Evolutionary conservation across 2,888 invertebrate species (phyloP).

Genomic region (Steromphala cineraria): DNA sequence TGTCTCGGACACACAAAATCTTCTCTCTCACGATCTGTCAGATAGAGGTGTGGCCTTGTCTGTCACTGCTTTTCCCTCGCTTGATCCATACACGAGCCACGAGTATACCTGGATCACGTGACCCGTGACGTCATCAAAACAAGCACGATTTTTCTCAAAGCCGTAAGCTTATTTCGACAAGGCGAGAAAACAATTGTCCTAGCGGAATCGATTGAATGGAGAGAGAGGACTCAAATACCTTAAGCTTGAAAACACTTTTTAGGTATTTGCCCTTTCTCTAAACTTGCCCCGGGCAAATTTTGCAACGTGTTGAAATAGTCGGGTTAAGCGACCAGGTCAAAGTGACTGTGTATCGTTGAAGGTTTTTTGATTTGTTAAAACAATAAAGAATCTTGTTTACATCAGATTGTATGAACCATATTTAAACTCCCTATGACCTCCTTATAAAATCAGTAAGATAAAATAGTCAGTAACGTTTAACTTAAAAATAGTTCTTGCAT

Average conservation of each 20-base stretch:
- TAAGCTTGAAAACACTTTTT: neutral
- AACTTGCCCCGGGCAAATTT: neutral
- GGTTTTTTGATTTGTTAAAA: too few relatives aligned
- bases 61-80: neutral
- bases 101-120: slow-evolving; percentile 2
- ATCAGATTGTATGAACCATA: too few relatives aligned
- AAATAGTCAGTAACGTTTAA: too few relatives aligned
- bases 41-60: neutral
- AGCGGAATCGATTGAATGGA: neutral
- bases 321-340: too few relatives aligned
- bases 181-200: neutral
- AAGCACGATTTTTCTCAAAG: neutral
- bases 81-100: neutral
- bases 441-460: too few relatives aligned
- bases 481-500: too few relatives aligned
- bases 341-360: too few relatives aligned
- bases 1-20: neutral
- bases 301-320: too few relatives aligned
- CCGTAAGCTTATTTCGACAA: neutral
- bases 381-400: too few relatives aligned
- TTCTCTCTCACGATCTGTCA: neutral
- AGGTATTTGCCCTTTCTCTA: neutral
- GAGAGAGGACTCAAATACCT: neutral
- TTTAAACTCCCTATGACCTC: too few relatives aligned
- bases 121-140: neutral